Percentiles rank a stretch among this genome's conserved stretches.
Conservation (phyloP, 2,113 vertebrate genomes). For the Lasiurus borealis region DNA sequence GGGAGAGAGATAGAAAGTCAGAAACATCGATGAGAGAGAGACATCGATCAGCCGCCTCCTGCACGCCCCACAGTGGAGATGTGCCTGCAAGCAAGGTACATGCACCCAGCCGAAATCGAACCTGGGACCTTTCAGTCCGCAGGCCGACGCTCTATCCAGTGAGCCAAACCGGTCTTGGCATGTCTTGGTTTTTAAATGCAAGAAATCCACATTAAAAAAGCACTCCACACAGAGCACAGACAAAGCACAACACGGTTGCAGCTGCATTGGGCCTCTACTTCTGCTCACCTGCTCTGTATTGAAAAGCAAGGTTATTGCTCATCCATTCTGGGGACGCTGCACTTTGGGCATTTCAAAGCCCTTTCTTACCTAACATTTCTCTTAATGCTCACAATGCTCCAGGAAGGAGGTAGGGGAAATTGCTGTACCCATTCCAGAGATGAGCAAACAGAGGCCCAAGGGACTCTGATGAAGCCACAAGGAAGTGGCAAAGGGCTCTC, state of each 20-base stretch:
- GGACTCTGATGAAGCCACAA: not conserved
- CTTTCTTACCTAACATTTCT: not conserved
- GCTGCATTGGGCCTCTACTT: not conserved
- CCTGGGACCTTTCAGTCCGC: no score
- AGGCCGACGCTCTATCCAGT: no score
- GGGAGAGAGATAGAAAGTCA: no score
- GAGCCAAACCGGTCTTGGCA: not conserved
- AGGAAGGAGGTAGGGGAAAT: not conserved
- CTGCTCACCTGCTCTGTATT: not conserved
- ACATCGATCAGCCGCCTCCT: no score
- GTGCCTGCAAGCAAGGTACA: no score
- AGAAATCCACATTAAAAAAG: not conserved
- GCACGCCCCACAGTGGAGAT: no score
- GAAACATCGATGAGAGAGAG: no score
- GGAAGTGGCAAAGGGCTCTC: not conserved
- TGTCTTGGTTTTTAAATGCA: constrained; percentile 56
- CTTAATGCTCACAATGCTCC: not conserved
- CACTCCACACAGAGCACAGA: not conserved
- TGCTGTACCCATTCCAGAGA: not conserved
- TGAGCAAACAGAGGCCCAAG: not conserved
- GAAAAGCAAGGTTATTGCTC: not conserved
- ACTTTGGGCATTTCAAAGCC: not conserved
- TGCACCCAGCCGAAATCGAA: no score
- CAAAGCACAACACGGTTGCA: constrained; percentile 25
- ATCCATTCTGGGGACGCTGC: not conserved